Evolutionary conservation across 2,888 invertebrate genomes (phyloP).

Genomic region (Hypomecis punctinalis): DNA sequence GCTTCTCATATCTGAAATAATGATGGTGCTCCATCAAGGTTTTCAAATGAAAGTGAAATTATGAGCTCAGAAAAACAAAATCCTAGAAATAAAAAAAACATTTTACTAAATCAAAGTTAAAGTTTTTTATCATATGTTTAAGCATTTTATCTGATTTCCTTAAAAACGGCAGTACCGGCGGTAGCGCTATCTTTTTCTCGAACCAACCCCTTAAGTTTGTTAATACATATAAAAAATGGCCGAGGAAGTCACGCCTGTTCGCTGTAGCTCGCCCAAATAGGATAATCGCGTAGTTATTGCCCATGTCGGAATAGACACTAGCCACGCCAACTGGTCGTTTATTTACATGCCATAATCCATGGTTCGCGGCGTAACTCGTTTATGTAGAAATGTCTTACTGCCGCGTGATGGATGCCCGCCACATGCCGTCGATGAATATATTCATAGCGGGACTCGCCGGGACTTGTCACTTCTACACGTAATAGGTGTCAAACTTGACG

Average conservation of each 20-base stretch:
- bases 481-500: slow-evolving; percentile 28
- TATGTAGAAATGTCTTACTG: slow-evolving; percentile 62
- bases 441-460: slow-evolving; percentile 36
- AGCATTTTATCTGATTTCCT: too few relatives aligned
- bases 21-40: too few relatives aligned
- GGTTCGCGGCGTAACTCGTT: slow-evolving; percentile 63
- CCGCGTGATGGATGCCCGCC: slow-evolving; percentile 56
- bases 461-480: slow-evolving; percentile 34
- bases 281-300: slow-evolving; percentile 80
- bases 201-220: slow-evolving; percentile 54
- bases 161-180: too few relatives aligned
- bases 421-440: slow-evolving; percentile 46
- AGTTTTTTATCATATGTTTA: too few relatives aligned
- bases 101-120: too few relatives aligned
- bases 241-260: slow-evolving; percentile 71
- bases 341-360: slow-evolving; percentile 71
- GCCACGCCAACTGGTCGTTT: slow-evolving; percentile 82
- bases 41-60: too few relatives aligned
- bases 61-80: too few relatives aligned
- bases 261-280: slow-evolving; percentile 72
- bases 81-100: too few relatives aligned
- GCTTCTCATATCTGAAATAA: too few relatives aligned
- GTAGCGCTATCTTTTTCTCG: too few relatives aligned
- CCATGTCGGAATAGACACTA: slow-evolving; percentile 76
- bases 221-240: slow-evolving; percentile 65